Evolutionary conservation across 1,140 invertebrate species (phyloP).

Genomic region (Lethocerus indicus): DNA sequence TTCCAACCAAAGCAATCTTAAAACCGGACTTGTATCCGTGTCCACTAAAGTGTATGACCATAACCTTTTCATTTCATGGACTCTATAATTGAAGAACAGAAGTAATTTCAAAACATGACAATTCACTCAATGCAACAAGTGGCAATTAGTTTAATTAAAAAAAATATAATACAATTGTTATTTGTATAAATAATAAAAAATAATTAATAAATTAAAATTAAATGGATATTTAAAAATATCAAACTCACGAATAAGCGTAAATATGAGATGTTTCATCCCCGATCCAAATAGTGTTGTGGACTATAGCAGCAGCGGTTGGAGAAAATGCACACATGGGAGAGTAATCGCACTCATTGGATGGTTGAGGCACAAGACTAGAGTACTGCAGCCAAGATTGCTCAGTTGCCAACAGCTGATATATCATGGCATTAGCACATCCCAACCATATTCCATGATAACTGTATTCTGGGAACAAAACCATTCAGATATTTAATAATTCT

Average conservation of each 20-base stretch:
- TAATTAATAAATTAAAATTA: neutral
- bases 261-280: conserved; percentile 66
- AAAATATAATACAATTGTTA: too few species aligned
- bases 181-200: neutral
- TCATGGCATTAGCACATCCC: conserved; percentile 17
- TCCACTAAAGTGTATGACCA: conserved; percentile 35
- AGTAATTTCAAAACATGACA: neutral
- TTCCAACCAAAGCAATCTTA: conserved; percentile 39
- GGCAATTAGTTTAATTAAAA: neutral
- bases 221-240: neutral
- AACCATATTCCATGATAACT: conserved; percentile 18
- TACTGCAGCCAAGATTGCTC: conserved; percentile 20
- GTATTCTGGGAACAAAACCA: conserved; percentile 8
- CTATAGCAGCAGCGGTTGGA: conserved; percentile 18
- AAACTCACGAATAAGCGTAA: conserved; percentile 52
- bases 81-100: conserved; percentile 1
- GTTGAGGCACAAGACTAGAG: conserved; percentile 6
- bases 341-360: neutral
- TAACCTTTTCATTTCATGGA: conserved; percentile 7
- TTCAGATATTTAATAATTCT: neutral
- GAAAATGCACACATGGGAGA: conserved; percentile 8
- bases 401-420: conserved; percentile 19
- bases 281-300: conserved; percentile 52
- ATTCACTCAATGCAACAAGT: neutral
- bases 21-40: conserved; percentile 25